These are phyloP conservation scores for Microctonus hyperodae DNA, from an alignment of 2,888 invertebrate species.

Conservation along the genomic window DNA sequence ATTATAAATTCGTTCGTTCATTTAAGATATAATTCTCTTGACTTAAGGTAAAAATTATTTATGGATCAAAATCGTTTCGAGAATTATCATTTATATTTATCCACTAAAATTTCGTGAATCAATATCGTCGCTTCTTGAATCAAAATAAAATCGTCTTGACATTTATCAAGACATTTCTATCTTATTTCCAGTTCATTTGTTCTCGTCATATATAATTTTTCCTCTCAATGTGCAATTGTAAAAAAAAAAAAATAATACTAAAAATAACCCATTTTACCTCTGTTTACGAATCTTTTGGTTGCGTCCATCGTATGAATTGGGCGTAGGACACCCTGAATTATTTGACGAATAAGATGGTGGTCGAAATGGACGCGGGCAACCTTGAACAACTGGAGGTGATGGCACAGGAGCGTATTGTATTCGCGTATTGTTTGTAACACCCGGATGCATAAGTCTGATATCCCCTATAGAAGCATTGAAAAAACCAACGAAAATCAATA, in stretches of 20 bases:
- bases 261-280: slow-evolving; percentile 46
- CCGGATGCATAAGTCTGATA: slow-evolving; percentile 60
- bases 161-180: too few species aligned
- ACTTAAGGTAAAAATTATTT: too few species aligned
- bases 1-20: too few species aligned
- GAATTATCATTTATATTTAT: too few species aligned
- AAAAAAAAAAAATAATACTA: background rate
- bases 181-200: too few species aligned
- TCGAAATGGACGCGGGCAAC: slow-evolving; percentile 57
- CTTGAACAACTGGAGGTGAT: slow-evolving; percentile 60
- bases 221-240: too few species aligned
- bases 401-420: slow-evolving; percentile 58
- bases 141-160: too few species aligned
- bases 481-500: background rate
- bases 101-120: too few species aligned
- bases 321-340: slow-evolving; percentile 55
- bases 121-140: too few species aligned
- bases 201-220: too few species aligned
- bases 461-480: slow-evolving; percentile 45
- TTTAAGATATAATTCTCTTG: too few species aligned
- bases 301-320: slow-evolving; percentile 56
- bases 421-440: slow-evolving; percentile 56
- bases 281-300: slow-evolving; percentile 60
- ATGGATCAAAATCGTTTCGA: too few species aligned
- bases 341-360: slow-evolving; percentile 59